Conservation (phyloP, 2,113 vertebrate genomes). For the Silurus meridionalis region DNA sequence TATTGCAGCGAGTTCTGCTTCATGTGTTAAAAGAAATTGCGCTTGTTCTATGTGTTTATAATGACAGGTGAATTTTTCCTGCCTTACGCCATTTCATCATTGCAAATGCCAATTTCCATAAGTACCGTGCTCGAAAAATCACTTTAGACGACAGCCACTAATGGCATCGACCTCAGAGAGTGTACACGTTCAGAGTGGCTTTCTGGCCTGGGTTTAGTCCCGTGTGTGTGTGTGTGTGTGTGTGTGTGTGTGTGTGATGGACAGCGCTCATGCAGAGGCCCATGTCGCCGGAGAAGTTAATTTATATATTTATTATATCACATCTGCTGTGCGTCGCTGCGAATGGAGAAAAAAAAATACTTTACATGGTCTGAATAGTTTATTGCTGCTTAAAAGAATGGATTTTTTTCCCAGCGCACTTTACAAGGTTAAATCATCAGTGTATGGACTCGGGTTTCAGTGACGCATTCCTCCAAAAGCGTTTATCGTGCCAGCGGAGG, state of each 20-base stretch:
- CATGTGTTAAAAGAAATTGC: conserved; percentile 47
- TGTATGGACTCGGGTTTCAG: conserved; percentile 81
- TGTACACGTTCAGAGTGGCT: conserved; percentile 68
- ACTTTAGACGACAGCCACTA: conserved; percentile 73
- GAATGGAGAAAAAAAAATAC: conserved; percentile 45
- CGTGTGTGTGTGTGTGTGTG: conserved; percentile 27
- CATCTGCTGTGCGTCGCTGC: conserved; percentile 52
- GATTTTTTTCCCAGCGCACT: conserved; percentile 69
- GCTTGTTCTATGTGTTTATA: conserved; percentile 56
- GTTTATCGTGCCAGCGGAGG: conserved; percentile 84
- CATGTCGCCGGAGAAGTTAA: conserved; percentile 59
- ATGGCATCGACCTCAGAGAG: conserved; percentile 73
- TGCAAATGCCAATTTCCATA: conserved; percentile 74
- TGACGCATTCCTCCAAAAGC: conserved; percentile 84
- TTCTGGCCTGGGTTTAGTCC: conserved; percentile 65
- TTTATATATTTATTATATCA: conserved; percentile 74
- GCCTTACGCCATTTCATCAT: conserved; percentile 63
- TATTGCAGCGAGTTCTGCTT: conserved; percentile 32
- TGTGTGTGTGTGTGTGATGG: conserved; percentile 58
- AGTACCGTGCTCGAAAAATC: conserved; percentile 76
- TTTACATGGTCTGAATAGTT: conserved; percentile 49
- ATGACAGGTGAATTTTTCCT: conserved; percentile 49
- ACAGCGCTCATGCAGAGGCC: conserved; percentile 56
- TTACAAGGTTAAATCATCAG: conserved; percentile 87
- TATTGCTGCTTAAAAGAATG: too few species aligned